phyloP scores from a whole-genome alignment of 2,113 vertebrate species.

The Micromys minutus region DNA sequence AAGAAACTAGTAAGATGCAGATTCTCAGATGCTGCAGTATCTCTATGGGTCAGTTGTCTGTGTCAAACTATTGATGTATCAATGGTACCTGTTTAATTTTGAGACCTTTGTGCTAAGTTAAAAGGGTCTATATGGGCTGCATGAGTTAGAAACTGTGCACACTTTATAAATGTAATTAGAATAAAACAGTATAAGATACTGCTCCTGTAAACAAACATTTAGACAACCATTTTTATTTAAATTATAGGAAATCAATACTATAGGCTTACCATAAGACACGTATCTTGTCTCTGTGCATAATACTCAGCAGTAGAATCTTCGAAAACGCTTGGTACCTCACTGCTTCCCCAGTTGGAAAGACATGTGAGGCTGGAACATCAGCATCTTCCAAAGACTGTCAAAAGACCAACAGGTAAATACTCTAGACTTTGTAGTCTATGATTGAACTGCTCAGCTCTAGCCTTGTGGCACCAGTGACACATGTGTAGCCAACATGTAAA shows the following conservation, averaged over 20 bases:
- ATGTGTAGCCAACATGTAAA: not conserved
- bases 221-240: not conserved
- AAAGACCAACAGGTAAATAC: not conserved
- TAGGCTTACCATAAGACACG: not conserved
- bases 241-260: not conserved
- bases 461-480: not conserved
- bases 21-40: not conserved
- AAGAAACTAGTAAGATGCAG: not conserved
- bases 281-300: not conserved
- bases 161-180: not conserved
- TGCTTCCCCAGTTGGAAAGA: not conserved
- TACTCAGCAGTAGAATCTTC: not conserved
- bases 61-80: not conserved
- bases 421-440: not conserved
- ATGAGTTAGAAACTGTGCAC: not conserved
- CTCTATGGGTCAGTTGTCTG: not conserved
- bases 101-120: constrained; percentile 21
- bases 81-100: not conserved
- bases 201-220: not conserved
- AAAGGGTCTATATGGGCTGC: not conserved
- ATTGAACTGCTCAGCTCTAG: not conserved
- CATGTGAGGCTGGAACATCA: not conserved
- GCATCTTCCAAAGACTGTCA: not conserved
- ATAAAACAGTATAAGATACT: too few species aligned
- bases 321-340: not conserved